Evolutionary conservation across 2,888 invertebrate species (phyloP).

Genomic region (Danaus chrysippus): DNA sequence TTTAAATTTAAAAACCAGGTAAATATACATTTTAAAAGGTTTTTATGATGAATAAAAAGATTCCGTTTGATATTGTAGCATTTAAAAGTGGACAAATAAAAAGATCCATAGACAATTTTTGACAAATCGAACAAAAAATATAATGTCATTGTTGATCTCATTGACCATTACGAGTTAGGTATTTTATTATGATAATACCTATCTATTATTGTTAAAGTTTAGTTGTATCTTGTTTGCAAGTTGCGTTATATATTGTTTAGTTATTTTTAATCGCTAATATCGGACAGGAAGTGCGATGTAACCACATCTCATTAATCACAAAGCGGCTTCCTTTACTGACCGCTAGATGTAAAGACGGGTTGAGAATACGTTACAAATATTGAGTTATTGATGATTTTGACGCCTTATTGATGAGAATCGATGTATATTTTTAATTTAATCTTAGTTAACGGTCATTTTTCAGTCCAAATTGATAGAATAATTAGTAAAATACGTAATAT

Average conservation of each 20-base stretch:
- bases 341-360: constrained; percentile 25
- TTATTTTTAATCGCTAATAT: constrained; percentile 39
- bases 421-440: too few relatives aligned
- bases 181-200: constrained; percentile 1
- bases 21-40: too few relatives aligned
- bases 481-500: too few relatives aligned
- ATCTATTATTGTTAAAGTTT: not conserved
- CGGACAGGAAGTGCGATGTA: constrained; percentile 60
- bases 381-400: not conserved
- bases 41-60: too few relatives aligned
- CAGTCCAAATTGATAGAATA: too few relatives aligned
- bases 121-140: not conserved
- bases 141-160: not conserved
- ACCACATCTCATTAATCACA: constrained; percentile 54
- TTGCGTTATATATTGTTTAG: constrained; percentile 38
- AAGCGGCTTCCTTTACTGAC: constrained; percentile 52
- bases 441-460: too few relatives aligned
- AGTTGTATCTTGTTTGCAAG: constrained; percentile 33
- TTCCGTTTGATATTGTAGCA: too few relatives aligned
- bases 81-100: not conserved
- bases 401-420: not conserved
- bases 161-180: not conserved
- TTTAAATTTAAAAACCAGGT: too few relatives aligned
- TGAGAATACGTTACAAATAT: not conserved
- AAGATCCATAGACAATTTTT: not conserved